These are phyloP conservation scores for Aleiodes sp. DNA, from an alignment of 1,140 invertebrate species.

Conservation along the genomic window DNA sequence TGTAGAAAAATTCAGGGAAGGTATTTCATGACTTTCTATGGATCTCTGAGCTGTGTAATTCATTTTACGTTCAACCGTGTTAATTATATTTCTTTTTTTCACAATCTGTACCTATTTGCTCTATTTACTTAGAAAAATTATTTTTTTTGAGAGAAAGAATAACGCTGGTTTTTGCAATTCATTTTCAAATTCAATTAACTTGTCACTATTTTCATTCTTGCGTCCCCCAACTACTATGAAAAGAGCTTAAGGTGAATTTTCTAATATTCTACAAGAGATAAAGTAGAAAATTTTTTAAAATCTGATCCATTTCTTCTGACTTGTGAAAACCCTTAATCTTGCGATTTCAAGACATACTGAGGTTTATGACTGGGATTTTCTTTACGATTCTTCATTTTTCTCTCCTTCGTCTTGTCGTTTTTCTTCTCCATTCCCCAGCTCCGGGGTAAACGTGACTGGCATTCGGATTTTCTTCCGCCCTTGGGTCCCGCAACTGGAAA, in stretches of 20 bases:
- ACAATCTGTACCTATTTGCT: no score
- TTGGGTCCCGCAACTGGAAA: neutral
- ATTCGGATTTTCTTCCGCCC: neutral
- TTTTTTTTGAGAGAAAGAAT: no score
- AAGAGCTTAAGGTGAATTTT: no score
- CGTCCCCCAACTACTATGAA: no score
- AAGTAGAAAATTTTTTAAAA: neutral
- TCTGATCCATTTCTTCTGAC: neutral
- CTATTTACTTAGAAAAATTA: no score
- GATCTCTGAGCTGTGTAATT: neutral
- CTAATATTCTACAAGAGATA: no score
- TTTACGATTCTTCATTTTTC: conserved; percentile 21
- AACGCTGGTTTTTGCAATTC: no score
- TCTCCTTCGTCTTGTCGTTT: neutral
- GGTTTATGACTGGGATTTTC: conserved; percentile 25
- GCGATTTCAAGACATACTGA: conserved; percentile 5
- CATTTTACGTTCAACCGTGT: no score
- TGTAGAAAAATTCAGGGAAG: neutral
- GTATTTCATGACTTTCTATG: conserved; percentile 13
- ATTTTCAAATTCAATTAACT: no score
- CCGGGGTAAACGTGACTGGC: conserved; percentile 12
- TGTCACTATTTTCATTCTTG: no score
- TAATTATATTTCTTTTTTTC: neutral
- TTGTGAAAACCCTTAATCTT: conserved; percentile 4
- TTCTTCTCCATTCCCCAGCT: neutral